Base-by-base conservation (phyloP, 1,140 invertebrate genomes). In the Steinernema feltiae region DNA sequence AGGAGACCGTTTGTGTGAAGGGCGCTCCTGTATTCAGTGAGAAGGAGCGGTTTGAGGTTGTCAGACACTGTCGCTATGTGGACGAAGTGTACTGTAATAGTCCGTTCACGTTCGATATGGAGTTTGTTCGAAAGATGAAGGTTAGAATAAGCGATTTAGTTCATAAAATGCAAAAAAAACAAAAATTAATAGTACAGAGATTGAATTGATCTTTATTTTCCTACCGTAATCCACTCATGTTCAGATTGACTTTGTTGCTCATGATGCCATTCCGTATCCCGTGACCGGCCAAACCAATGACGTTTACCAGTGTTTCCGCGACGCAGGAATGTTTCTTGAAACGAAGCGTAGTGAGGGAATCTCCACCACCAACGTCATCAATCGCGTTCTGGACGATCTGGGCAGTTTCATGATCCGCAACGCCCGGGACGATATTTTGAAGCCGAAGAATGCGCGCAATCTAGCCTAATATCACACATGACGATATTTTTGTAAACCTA, bases 1-100 rank as follows among this genome's bases (percentile, higher is more conserved):
- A 90, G 18, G 87, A 95, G 46, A 97, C 94, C 72, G 93, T 95
- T 87, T 90, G 89, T 3, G 7, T 63, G 86, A 99, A 99, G 89
- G 97, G 97, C 17, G 90, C 93, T 78, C 99, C 97, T 1, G 97
- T 99, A 0, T 99, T 98, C 94, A 94, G 91, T 41, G 97, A 98
- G 85, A 88, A 89, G 30, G 97, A 99, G 88, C 90, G 97, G 71
- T 84, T 80, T 63, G 97, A 99, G 87, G 94, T 93, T 12, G 92
- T 99, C 0, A 89, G 94, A 78, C 97, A 99, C 89, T 99, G 97
- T 89, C 91, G 97, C 83, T 99, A 99, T 87, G 97, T 99, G 2
- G 97, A 99, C 89, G 97, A 99, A 90, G 92, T 99, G 31, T 91
- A 98, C 0, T 89, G 91, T 76, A 92, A 97, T 88, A 95, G 96